Conservation (phyloP, 2,113 vertebrate genomes). For the Andinoacara biseriatus region DNA sequence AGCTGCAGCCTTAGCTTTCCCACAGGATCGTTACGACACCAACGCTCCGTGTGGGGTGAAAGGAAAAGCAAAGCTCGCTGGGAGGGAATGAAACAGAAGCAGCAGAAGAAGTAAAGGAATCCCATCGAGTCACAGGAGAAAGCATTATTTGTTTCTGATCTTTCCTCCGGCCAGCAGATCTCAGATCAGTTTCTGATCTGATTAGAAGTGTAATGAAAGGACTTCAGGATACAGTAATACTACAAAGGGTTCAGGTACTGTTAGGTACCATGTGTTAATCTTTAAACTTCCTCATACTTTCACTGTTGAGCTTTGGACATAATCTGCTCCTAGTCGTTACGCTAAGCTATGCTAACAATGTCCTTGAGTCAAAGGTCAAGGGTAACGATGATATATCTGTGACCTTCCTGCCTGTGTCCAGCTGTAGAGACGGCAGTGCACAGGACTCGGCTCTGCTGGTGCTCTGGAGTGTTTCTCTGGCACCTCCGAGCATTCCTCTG, state of each 20-base stretch:
- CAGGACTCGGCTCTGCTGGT: rapidly evolving
- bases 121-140: too few relatives aligned
- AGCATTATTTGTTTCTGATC: rapidly evolving
- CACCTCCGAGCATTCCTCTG: neutral
- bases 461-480: neutral
- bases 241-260: rapidly evolving
- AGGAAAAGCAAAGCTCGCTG: neutral
- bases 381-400: neutral
- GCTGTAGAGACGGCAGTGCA: neutral
- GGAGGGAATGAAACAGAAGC: neutral
- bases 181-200: neutral
- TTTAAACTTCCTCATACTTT: neutral
- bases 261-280: neutral
- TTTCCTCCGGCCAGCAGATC: neutral
- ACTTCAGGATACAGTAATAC: neutral
- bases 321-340: neutral
- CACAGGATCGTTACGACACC: too few relatives aligned
- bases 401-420: neutral
- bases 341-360: neutral
- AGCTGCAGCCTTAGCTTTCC: neutral
- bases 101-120: neutral
- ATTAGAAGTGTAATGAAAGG: neutral
- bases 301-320: neutral
- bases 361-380: neutral
- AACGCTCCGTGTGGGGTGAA: too few relatives aligned